Base-by-base conservation (phyloP, 2,797 vertebrate genomes). In the Bucorvus abyssinicus region DNA sequence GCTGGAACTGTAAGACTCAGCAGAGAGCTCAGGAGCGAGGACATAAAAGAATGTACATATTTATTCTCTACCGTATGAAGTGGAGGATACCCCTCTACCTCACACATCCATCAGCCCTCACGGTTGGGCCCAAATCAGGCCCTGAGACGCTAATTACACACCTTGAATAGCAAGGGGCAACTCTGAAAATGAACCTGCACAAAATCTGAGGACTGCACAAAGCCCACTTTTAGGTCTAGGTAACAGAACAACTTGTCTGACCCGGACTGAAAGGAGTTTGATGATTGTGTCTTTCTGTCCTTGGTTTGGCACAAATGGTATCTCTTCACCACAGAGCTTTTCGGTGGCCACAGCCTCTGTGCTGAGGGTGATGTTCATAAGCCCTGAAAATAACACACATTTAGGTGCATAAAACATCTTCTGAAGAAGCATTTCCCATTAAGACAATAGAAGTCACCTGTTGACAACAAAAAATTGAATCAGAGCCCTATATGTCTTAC, bases 211-310 rank as follows among this genome's bases (percentile, higher is more conserved):
- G 68, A 49, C 32, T 69, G 32, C 49, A 65, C 27, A 84, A 89
- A 91, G 22, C 32, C 64, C 45, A 1, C 18, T 82, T 89, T 49
- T 56, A 67, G 53, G 21, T 52, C 36, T 77, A 77, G 21, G 45
- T 53, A 91, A 80, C 7, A 90, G 47, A 93, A 90, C 11, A 90
- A 3, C 14, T 83, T 75, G 57, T 79, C 97, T 97, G 89, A 98
- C 98, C 95, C 95, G 97, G 34, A 98, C 97, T 93, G 96, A 45
- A 10, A 98, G 93, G 26, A 85, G 29, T 93, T 97, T 98, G 92
- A 87, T 96, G 68, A 97, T 34, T 0, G 1, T 67, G 26, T 97
- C 96, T 92, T 87, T 93, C 79, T 76, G 83, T 47, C 93, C 92
- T 94, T 92, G 77, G 15, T 53, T 80, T 76, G 92, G 94, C 38